Evolutionary conservation across 2,113 vertebrate genomes (phyloP), one percentile per base, ranked within the genome.

Genomic region (Pterocles burchelli): DNA sequence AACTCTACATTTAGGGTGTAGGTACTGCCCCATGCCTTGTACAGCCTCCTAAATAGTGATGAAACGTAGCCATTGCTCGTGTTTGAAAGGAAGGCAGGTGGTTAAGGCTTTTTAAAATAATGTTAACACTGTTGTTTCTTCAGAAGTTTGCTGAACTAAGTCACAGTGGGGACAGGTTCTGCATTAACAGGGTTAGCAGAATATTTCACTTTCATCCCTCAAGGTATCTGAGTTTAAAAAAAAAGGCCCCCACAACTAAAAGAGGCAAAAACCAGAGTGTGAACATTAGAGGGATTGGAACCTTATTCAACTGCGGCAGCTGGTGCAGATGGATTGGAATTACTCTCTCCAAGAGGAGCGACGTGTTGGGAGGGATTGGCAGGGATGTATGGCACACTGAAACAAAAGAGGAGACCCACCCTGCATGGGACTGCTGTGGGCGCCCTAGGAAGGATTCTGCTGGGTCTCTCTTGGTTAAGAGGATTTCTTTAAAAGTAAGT

Each of bases 321-420:
- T 1, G 1, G 15, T 2, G 3, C 0, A 0, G 14, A 11, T 59
- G 26, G 19, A 4, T 46, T 33, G 43, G 25, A 24, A 51, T 68
- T 17, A 14, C 20, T 62, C 11, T 58, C 3, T 59, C 36, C 54
- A 11, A 3, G 16, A 21, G 18, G 18, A 68, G 26, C 19, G 45
- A 17, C 2, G 2, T 22, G 17, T 6, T 36, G 12, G 26, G 31
- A 36, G 49, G 55, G 34, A 11, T 22, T 22, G 46, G 43, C 61
- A 45, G 68, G n/a, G n/a, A 15, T 16, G 15, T 24, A 48, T 0
- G 2, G 36, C 43, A 29, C 4, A 17, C 48, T 6, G 2, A 36
- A 62, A 67, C 10, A 15, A 15, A 34, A 34, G 17, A 65, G 51
- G 12, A 48, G 49, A 9, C 5, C 21, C 26, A 26, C 17, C 25